phyloP scores from a whole-genome alignment of 1,140 invertebrate genomes.

The Vanessa tameamea region DNA sequence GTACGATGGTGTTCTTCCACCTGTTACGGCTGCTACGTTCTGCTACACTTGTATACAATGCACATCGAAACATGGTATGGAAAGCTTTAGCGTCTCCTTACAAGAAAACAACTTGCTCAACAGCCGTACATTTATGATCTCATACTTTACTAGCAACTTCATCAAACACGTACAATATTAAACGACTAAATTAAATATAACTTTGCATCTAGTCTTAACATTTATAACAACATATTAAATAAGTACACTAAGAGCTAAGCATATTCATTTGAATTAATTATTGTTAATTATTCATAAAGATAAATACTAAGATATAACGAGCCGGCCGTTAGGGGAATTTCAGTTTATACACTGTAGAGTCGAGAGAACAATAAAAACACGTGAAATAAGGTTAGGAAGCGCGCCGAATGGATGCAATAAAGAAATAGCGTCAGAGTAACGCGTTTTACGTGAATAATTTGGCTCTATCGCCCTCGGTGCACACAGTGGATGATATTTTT shows the following conservation, averaged over 20 bases:
- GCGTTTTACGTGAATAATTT: slow-evolving; percentile 61
- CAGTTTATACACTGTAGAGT: slow-evolving; percentile 45
- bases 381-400: slow-evolving; percentile 55
- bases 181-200: background rate
- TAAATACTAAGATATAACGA: slow-evolving; percentile 35
- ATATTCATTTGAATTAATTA: slow-evolving; percentile 29
- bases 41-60: too few relatives aligned
- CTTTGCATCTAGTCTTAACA: background rate
- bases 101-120: too few relatives aligned
- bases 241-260: slow-evolving; percentile 1
- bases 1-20: too few relatives aligned
- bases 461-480: slow-evolving; percentile 50
- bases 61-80: too few relatives aligned
- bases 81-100: too few relatives aligned
- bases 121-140: too few relatives aligned
- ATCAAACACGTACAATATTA: background rate
- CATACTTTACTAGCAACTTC: background rate
- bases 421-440: slow-evolving; percentile 62
- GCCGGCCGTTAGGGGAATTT: slow-evolving; percentile 31
- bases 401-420: slow-evolving; percentile 63
- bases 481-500: slow-evolving; percentile 41
- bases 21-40: too few relatives aligned
- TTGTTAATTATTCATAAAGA: slow-evolving; percentile 27
- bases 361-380: slow-evolving; percentile 59
- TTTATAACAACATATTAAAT: background rate